Conservation (phyloP, 1,140 invertebrate genomes). For the Holcopasites calliopsidis region DNA sequence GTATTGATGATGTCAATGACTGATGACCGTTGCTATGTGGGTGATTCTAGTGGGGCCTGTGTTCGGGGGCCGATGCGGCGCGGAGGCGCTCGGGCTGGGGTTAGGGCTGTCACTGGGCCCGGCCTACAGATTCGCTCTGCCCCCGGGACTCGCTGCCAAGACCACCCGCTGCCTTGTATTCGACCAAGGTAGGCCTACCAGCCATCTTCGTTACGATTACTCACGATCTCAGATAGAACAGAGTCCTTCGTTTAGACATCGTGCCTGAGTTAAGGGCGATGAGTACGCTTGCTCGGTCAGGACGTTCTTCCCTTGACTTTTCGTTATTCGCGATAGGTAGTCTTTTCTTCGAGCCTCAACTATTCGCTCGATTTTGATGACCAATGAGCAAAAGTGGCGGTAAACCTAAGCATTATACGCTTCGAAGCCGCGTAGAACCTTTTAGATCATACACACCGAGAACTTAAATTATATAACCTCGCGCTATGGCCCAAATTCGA, state of each 20-base stretch:
- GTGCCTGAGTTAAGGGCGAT: too few relatives aligned
- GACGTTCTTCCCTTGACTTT: too few relatives aligned
- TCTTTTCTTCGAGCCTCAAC: too few relatives aligned
- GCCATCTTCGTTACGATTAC: slow-evolving; percentile 73
- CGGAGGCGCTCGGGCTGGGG: slow-evolving; percentile 80
- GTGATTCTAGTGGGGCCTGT: slow-evolving; percentile 80
- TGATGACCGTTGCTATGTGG: slow-evolving; percentile 71
- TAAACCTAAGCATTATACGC: too few relatives aligned
- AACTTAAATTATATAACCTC: too few relatives aligned
- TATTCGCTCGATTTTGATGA: too few relatives aligned
- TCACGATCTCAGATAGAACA: slow-evolving; percentile 35
- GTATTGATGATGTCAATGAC: slow-evolving; percentile 67
- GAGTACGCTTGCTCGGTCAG: too few relatives aligned
- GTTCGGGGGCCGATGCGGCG: slow-evolving; percentile 81
- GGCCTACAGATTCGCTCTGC: slow-evolving; percentile 80
- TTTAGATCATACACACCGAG: too few relatives aligned
- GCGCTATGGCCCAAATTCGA: too few relatives aligned
- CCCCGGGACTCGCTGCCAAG: slow-evolving; percentile 80
- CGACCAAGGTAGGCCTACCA: slow-evolving; percentile 80
- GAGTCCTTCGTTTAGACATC: slow-evolving; percentile 1
- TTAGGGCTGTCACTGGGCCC: slow-evolving; percentile 79
- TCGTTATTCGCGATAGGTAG: too few relatives aligned
- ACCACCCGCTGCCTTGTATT: slow-evolving; percentile 80
- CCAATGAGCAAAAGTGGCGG: too few relatives aligned
- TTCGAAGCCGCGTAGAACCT: too few relatives aligned